These are phyloP conservation scores for Uropetala carovei DNA, from an alignment of 2,888 invertebrate genomes.

Conservation along the genomic window DNA sequence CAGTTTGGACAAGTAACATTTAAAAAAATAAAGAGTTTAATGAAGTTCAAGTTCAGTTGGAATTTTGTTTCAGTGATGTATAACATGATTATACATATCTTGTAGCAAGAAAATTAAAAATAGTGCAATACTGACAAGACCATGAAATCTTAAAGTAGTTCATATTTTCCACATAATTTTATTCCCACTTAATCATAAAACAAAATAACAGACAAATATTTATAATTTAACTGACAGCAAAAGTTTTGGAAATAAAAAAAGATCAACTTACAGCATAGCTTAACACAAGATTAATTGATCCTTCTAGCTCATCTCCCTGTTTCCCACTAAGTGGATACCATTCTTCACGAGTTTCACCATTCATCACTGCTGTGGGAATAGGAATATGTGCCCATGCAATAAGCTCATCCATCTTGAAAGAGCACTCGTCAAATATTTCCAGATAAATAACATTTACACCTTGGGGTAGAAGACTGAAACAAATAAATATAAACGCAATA, in stretches of 20 bases:
- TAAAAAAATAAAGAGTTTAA: no score
- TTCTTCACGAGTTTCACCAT: constrained; percentile 94
- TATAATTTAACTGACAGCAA: neutral
- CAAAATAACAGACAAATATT: no score
- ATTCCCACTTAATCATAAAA: no score
- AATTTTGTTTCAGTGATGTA: no score
- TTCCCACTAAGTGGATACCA: constrained; percentile 96
- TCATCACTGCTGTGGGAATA: constrained; percentile 89
- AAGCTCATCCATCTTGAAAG: constrained; percentile 96
- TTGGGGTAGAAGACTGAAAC: constrained; percentile 86
- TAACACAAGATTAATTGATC: constrained; percentile 93
- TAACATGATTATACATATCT: no score
- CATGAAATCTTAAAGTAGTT: no score
- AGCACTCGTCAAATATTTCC: constrained; percentile 98
- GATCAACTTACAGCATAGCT: constrained; percentile 81
- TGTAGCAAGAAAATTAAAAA: no score
- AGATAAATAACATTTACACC: constrained; percentile 93
- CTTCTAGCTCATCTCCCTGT: constrained; percentile 96
- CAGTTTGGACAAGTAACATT: no score
- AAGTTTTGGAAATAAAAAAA: neutral
- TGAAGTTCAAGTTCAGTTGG: no score
- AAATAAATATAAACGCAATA: constrained; percentile 30
- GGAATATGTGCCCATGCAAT: constrained; percentile 95
- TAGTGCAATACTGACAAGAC: no score
- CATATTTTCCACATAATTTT: no score